Percentiles rank a stretch among this genome's conserved stretches.
phyloP scores from a whole-genome alignment of 2,797 vertebrate species.

The Australoheros facetus region DNA sequence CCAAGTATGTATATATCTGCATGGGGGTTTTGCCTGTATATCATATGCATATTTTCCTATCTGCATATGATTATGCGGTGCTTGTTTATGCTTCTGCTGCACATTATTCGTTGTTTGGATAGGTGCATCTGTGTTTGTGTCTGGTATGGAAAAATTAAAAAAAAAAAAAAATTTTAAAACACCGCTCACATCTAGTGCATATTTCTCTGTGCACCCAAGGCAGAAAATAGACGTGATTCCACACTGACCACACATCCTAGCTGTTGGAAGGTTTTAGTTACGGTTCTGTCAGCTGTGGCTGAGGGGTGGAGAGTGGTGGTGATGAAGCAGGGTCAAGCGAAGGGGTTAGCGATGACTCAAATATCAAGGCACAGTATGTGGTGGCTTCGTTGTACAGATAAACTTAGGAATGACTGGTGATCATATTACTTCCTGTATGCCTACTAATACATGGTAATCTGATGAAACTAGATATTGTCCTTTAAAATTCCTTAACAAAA shows the following conservation, averaged over 20 bases:
- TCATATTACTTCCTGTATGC: background rate
- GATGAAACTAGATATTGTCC: background rate
- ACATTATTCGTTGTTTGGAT: slow-evolving; percentile 6
- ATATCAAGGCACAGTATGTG: background rate
- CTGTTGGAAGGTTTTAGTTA: slow-evolving; percentile 43
- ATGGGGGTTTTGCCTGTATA: slow-evolving; percentile 6
- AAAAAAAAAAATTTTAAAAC: background rate
- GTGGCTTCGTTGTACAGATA: background rate
- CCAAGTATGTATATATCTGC: slow-evolving; percentile 22
- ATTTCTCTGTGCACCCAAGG: background rate
- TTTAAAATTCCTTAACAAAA: background rate
- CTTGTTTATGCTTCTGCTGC: background rate
- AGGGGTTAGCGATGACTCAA: slow-evolving; percentile 23
- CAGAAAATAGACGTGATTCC: slow-evolving; percentile 2
- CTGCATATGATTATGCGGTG: background rate
- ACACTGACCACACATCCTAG: slow-evolving; percentile 29
- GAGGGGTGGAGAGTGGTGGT: slow-evolving; percentile 22
- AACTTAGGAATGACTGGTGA: background rate
- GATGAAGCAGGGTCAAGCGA: slow-evolving; percentile 51
- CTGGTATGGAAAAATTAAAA: background rate
- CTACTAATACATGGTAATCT: background rate
- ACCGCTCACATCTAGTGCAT: background rate
- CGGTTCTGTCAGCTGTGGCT: slow-evolving; percentile 16
- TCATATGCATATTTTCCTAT: background rate
- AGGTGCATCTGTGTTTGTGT: slow-evolving; percentile 21